phyloP scores from a whole-genome alignment of 2,797 vertebrate genomes.

The Hydrophis major region DNA sequence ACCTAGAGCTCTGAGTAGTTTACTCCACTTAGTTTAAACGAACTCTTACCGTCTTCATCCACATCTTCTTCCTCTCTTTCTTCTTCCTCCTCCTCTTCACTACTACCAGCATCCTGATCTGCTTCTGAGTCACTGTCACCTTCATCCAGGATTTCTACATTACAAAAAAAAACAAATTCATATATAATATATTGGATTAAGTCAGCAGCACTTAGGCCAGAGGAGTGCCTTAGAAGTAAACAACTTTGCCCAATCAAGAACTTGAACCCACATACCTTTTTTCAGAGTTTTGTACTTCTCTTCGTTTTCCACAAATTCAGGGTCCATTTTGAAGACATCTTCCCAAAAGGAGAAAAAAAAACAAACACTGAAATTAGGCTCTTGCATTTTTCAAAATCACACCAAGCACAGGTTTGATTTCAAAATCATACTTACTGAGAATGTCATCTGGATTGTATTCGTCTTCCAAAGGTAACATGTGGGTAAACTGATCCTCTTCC shows the following conservation, averaged over 20 bases:
- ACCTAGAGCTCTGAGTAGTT: neutral
- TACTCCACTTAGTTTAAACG: neutral
- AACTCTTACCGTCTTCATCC: slow-evolving; percentile 72
- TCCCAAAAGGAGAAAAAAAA: slow-evolving; percentile 57
- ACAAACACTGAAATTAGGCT: neutral
- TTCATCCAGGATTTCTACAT: slow-evolving; percentile 93
- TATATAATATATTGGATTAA: neutral
- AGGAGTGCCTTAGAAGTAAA: neutral
- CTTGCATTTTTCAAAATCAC: neutral
- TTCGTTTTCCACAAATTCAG: slow-evolving; percentile 92
- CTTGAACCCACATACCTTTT: slow-evolving; percentile 76
- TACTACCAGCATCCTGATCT: slow-evolving; percentile 84
- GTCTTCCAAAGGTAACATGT: slow-evolving; percentile 96
- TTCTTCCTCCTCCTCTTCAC: slow-evolving; percentile 83
- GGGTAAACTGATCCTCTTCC: slow-evolving; percentile 96
- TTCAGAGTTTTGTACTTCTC: slow-evolving; percentile 95
- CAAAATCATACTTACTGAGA: slow-evolving; percentile 80
- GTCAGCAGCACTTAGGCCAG: neutral
- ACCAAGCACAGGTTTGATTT: neutral
- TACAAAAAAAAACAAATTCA: neutral
- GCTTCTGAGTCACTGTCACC: slow-evolving; percentile 88
- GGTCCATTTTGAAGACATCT: slow-evolving; percentile 99
- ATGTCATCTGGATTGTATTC: slow-evolving; percentile 92
- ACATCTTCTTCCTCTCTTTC: slow-evolving; percentile 74
- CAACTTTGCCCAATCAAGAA: neutral